Percentiles rank a stretch among this genome's conserved stretches.
These are phyloP conservation scores for Casuarius casuarius DNA, from an alignment of 2,113 vertebrate species.

Conservation along the genomic window DNA sequence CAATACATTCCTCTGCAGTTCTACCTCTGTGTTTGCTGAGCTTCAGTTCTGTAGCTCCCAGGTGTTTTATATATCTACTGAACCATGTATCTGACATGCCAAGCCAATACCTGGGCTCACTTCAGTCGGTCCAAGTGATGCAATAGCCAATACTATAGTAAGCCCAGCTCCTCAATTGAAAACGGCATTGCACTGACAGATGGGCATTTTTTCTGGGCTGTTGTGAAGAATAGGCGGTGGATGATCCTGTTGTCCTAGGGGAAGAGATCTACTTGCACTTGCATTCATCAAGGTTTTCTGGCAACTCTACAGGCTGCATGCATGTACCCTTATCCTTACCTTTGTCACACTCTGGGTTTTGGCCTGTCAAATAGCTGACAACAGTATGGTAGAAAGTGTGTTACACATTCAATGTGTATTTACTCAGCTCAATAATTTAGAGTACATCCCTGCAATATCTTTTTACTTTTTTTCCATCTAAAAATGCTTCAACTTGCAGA, in stretches of 20 bases:
- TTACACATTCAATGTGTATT: slow-evolving; percentile 34
- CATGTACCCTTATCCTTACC: slow-evolving; percentile 61
- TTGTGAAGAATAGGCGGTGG: slow-evolving; percentile 60
- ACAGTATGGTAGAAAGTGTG: background rate
- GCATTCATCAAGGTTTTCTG: slow-evolving; percentile 72
- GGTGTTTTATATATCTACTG: slow-evolving; percentile 84
- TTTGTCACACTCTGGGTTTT: slow-evolving; percentile 73
- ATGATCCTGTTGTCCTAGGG: slow-evolving; percentile 62
- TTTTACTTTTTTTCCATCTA: background rate
- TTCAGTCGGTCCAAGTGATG: slow-evolving; percentile 75
- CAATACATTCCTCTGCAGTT: slow-evolving; percentile 47
- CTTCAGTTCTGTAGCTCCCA: slow-evolving; percentile 75
- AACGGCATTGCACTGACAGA: slow-evolving; percentile 55
- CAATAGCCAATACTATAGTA: slow-evolving; percentile 66
- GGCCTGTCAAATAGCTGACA: slow-evolving; percentile 74
- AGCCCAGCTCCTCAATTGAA: slow-evolving; percentile 57
- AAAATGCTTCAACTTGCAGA: background rate
- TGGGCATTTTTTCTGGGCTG: slow-evolving; percentile 69
- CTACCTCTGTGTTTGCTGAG: slow-evolving; percentile 76
- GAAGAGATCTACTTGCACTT: slow-evolving; percentile 67
- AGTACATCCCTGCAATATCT: background rate
- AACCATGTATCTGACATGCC: slow-evolving; percentile 76
- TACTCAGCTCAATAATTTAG: slow-evolving; percentile 13
- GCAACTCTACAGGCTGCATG: slow-evolving; percentile 18
- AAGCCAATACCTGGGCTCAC: slow-evolving; percentile 78